Evolutionary conservation across 2,888 invertebrate genomes (phyloP), one percentile per base, ranked within the genome.

Genomic region (Epinotia brunnichana): DNA sequence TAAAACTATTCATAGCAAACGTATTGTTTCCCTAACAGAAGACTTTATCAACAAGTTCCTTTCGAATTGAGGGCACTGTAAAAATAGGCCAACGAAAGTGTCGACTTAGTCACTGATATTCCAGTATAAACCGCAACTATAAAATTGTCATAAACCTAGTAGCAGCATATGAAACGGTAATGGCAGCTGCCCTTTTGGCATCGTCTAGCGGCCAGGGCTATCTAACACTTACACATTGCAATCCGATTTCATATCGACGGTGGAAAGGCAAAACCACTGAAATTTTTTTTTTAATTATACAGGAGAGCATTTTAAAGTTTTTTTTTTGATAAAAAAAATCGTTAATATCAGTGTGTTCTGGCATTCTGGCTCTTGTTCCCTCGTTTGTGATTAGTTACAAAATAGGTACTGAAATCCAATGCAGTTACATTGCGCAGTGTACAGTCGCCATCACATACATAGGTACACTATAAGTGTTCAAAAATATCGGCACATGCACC

Each of bases 61-160:
- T 15, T 24, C 9, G 44, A 13, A 24, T 61, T 44, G 13, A 24
- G n/a, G 24, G 9, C 21, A 13, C 10, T n/a, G 24, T 15, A 60
- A 41, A 62, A 15, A n/a, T 48, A 48, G 24, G 41, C 11, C 53
- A 19, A 35, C 11, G 51, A 19, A 53, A 64, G 53, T 64, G 39
- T 53, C 19, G 64, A 53, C 21, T 72, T 44, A 56, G 61, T 44
- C 39, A 56, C 48, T 69, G 56, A 15, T 56, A 70, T 70, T 63
- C 29, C 69, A 48, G 61, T 61, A 63, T 51, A 64, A 35, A 60
- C 62, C 19, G 51, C 70, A 13, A 54, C 64, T 29, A 10, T 70
- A 53, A 73, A 73, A 59, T 29, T 60, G 54, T 21, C 53, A 69
- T 64, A 69, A 70, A 74, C 67, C 72, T 68, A 72, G 44, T 57